These are phyloP conservation scores for Dione juno DNA, from an alignment of 2,888 invertebrate species.

Conservation along the genomic window DNA sequence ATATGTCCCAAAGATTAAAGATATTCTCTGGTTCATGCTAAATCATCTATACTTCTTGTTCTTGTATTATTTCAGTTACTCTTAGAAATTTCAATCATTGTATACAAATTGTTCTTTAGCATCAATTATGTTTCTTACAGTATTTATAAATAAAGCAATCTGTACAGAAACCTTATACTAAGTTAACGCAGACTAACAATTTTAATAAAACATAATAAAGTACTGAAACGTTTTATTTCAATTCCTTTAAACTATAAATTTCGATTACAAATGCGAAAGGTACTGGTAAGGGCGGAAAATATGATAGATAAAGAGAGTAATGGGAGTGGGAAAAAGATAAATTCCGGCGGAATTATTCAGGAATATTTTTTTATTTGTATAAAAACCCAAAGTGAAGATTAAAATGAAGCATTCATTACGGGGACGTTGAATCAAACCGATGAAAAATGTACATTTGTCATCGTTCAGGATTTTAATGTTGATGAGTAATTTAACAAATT, in stretches of 20 bases:
- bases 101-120: slow-evolving; percentile 3
- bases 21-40: background rate
- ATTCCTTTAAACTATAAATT: slow-evolving; percentile 12
- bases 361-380: slow-evolving; percentile 13
- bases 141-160: slow-evolving; percentile 50
- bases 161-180: slow-evolving; percentile 66
- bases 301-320: slow-evolving; percentile 6
- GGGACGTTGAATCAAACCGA: slow-evolving; percentile 18
- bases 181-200: slow-evolving; percentile 67
- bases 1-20: too few relatives aligned
- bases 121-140: slow-evolving; percentile 23
- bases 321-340: background rate
- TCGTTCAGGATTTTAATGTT: slow-evolving; percentile 20
- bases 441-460: slow-evolving; percentile 10
- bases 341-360: slow-evolving; percentile 11
- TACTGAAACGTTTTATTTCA: slow-evolving; percentile 39
- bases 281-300: slow-evolving; percentile 1
- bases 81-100: background rate
- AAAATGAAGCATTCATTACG: slow-evolving; percentile 24
- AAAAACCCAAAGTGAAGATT: slow-evolving; percentile 17
- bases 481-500: slow-evolving; percentile 17
- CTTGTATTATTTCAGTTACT: background rate
- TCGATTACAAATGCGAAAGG: slow-evolving; percentile 14
- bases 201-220: slow-evolving; percentile 72
- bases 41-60: background rate